These are phyloP conservation scores for Anagyrus pseudococci DNA, from an alignment of 2,888 invertebrate species.

Conservation along the genomic window DNA sequence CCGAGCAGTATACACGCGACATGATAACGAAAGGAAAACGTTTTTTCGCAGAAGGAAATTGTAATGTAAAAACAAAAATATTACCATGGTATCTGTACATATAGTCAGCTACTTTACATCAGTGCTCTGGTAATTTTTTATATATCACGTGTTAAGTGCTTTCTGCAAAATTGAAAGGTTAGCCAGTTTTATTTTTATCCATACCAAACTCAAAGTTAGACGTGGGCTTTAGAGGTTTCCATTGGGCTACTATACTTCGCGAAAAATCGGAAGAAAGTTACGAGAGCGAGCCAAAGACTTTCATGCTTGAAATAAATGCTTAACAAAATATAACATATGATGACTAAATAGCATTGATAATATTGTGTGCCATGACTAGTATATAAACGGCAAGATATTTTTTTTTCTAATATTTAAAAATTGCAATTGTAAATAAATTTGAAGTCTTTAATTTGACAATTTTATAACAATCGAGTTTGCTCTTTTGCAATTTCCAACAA, in stretches of 20 bases:
- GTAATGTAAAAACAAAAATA: conserved; percentile 26
- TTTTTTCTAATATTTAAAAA: too few relatives aligned
- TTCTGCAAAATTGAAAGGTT: conserved; percentile 5
- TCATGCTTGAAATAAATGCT: conserved; percentile 26
- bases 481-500: too few relatives aligned
- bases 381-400: too few relatives aligned
- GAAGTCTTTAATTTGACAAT: too few relatives aligned
- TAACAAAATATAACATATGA: too few relatives aligned
- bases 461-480: too few relatives aligned
- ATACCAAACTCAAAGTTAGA: too few relatives aligned
- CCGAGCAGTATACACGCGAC: conserved; percentile 26
- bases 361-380: too few relatives aligned
- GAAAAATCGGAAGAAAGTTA: neutral
- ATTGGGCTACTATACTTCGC: neutral
- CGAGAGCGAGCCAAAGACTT: neutral
- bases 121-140: conserved; percentile 29
- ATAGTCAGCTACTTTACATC: conserved; percentile 26
- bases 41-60: conserved; percentile 13
- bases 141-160: conserved; percentile 19
- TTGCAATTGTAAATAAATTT: too few relatives aligned
- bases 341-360: too few relatives aligned
- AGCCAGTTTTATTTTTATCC: too few relatives aligned
- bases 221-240: too few relatives aligned
- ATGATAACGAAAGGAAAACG: conserved; percentile 13
- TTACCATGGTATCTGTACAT: conserved; percentile 27